Evolutionary conservation across 2,797 vertebrate species (phyloP).

Genomic region (Paramormyrops hopkinsi): DNA sequence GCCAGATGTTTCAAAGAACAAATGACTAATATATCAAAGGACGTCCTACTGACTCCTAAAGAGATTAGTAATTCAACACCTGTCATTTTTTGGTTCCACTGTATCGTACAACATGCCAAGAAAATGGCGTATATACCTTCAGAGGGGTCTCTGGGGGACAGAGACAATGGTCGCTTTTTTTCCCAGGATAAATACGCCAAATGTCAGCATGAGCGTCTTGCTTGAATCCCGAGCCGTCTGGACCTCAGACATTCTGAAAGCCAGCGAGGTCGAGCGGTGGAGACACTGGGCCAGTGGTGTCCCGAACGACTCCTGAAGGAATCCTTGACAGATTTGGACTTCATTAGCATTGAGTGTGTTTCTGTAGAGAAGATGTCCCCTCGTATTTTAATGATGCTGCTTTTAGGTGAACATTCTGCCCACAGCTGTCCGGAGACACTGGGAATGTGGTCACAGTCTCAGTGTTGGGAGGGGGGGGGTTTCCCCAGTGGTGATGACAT

Average conservation of each 20-base stretch:
- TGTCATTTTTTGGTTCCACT: not conserved
- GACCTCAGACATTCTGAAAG: not conserved
- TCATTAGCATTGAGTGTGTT: not conserved
- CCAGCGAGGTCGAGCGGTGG: not conserved
- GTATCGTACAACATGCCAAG: not conserved
- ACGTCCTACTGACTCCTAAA: not conserved
- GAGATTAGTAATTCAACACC: conserved; percentile 2
- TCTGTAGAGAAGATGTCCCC: not conserved
- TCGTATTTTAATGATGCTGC: not conserved
- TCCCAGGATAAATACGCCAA: not conserved
- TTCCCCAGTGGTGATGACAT: not conserved
- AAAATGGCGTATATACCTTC: not conserved
- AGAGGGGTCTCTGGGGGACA: not conserved
- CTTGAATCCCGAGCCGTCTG: not conserved
- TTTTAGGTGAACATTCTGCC: not conserved
- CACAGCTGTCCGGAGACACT: not conserved
- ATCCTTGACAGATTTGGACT: not conserved
- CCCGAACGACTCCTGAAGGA: not conserved
- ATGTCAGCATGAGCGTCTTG: not conserved
- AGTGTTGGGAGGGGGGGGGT: not conserved
- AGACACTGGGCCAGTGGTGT: not conserved
- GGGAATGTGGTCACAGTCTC: not conserved
- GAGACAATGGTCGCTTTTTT: not conserved
- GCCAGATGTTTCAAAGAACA: not conserved
- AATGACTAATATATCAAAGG: not conserved